These are phyloP conservation scores for Ectemnius lituratus DNA, from an alignment of 2,888 invertebrate species.

Conservation along the genomic window DNA sequence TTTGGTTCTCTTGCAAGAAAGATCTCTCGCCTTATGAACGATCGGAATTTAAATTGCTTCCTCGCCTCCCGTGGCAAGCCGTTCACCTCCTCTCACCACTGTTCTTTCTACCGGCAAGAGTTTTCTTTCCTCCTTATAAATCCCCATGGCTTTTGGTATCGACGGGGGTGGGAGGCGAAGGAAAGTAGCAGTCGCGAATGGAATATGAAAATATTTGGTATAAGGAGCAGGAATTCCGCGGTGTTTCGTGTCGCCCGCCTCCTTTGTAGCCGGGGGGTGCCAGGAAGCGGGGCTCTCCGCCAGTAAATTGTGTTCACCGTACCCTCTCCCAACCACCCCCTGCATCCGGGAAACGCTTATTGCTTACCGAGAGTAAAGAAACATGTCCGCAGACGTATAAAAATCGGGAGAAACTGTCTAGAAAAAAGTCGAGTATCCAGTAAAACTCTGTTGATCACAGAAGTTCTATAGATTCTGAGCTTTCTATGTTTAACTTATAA, in stretches of 20 bases:
- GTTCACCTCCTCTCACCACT: conserved; percentile 14
- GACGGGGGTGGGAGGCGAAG: conserved; percentile 30
- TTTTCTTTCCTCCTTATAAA: conserved; percentile 69
- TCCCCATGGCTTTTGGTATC: conserved; percentile 69
- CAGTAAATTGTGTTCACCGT: conserved; percentile 20
- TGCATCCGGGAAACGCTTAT: conserved; percentile 4
- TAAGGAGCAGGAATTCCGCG: conserved; percentile 37
- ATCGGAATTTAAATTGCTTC: conserved; percentile 72
- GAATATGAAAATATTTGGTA: conserved; percentile 64
- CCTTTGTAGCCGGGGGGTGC: neutral
- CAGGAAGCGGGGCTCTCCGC: conserved; percentile 15
- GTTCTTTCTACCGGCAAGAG: conserved; percentile 34
- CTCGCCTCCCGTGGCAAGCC: conserved; percentile 42
- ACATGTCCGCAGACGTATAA: too few species aligned
- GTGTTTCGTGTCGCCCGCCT: conserved; percentile 32
- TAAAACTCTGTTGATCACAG: too few species aligned
- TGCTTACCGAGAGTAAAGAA: neutral
- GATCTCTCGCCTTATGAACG: conserved; percentile 68
- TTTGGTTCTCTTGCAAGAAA: too few species aligned
- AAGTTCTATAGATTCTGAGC: too few species aligned
- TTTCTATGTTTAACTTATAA: too few species aligned
- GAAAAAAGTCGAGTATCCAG: too few species aligned
- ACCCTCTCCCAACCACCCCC: neutral
- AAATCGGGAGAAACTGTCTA: too few species aligned
- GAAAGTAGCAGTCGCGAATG: conserved; percentile 59